Percentiles rank a stretch among this genome's conserved stretches.
Conservation (phyloP, 2,797 vertebrate genomes). For the Hemitrygon akajei region DNA sequence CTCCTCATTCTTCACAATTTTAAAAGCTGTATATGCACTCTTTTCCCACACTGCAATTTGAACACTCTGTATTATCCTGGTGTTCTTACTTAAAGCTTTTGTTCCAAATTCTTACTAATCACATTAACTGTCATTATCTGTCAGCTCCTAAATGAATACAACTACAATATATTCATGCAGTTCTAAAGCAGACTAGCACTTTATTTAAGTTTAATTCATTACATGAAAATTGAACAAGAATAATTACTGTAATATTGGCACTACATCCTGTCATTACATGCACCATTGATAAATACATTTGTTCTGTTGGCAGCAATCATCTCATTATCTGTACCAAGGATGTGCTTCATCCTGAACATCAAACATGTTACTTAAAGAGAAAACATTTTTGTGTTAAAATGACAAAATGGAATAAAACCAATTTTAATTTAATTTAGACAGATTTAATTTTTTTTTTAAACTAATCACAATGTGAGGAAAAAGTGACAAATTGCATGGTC, state of each 20-base stretch:
- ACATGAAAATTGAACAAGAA: neutral
- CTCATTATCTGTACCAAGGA: neutral
- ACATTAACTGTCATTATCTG: neutral
- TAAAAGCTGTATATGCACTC: neutral
- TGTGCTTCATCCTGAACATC: neutral
- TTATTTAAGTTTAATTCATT: neutral
- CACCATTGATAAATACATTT: neutral
- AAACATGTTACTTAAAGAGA: neutral
- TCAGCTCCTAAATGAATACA: neutral
- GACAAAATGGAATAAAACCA: neutral
- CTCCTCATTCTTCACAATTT: neutral
- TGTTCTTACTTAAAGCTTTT: neutral
- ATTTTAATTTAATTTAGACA: neutral
- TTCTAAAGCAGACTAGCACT: neutral
- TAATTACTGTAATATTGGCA: neutral
- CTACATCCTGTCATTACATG: neutral
- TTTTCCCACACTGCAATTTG: neutral
- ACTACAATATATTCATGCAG: neutral
- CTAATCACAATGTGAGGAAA: too few relatives aligned
- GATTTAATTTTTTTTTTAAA: too few relatives aligned
- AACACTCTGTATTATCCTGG: neutral
- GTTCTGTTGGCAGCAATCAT: neutral
- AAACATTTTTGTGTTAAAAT: neutral
- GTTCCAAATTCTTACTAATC: neutral
- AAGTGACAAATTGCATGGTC: too few relatives aligned